Conservation (phyloP, 2,888 invertebrate species). For the Osmoderma eremita region DNA sequence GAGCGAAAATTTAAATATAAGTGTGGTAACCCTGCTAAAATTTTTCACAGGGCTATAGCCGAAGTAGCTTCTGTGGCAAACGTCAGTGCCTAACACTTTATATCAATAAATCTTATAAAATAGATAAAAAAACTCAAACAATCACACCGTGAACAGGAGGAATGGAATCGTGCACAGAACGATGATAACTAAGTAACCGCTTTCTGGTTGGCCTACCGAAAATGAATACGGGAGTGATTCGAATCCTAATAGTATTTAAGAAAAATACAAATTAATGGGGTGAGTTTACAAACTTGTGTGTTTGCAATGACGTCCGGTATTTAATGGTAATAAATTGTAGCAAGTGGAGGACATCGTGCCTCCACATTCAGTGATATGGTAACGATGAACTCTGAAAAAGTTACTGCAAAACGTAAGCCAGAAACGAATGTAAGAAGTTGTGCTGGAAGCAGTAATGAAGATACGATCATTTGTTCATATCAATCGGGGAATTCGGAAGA, state of each 20-base stretch:
- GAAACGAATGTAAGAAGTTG: slow-evolving; percentile 64
- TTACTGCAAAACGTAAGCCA: slow-evolving; percentile 69
- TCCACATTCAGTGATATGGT: slow-evolving; percentile 66
- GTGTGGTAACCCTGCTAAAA: slow-evolving; percentile 20
- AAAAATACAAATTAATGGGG: slow-evolving; percentile 25
- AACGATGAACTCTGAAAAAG: slow-evolving; percentile 74
- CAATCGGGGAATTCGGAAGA: slow-evolving; percentile 68
- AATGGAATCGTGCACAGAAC: slow-evolving; percentile 6
- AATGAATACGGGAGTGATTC: slow-evolving; percentile 12
- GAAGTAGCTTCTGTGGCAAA: slow-evolving; percentile 2
- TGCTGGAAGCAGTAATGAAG: slow-evolving; percentile 59
- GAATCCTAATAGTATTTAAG: slow-evolving; percentile 1
- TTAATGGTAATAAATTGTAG: slow-evolving; percentile 2
- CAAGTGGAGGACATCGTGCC: slow-evolving; percentile 39
- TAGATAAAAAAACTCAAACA: slow-evolving; percentile 1
- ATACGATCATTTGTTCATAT: slow-evolving; percentile 53
- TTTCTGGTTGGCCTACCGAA: neutral
- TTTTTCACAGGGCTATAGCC: slow-evolving; percentile 22
- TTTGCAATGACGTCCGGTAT: neutral
- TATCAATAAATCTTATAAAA: slow-evolving; percentile 29
- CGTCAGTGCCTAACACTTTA: slow-evolving; percentile 9
- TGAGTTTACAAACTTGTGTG: slow-evolving; percentile 3
- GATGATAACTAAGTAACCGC: slow-evolving; percentile 27
- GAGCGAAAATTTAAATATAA: slow-evolving; percentile 1
- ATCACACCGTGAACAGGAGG: neutral